A percentile compares a stretch with the other conserved stretches of the same genome.
These are phyloP conservation scores for Bhutanitis thaidina DNA, from an alignment of 2,888 invertebrate genomes.

Conservation along the genomic window DNA sequence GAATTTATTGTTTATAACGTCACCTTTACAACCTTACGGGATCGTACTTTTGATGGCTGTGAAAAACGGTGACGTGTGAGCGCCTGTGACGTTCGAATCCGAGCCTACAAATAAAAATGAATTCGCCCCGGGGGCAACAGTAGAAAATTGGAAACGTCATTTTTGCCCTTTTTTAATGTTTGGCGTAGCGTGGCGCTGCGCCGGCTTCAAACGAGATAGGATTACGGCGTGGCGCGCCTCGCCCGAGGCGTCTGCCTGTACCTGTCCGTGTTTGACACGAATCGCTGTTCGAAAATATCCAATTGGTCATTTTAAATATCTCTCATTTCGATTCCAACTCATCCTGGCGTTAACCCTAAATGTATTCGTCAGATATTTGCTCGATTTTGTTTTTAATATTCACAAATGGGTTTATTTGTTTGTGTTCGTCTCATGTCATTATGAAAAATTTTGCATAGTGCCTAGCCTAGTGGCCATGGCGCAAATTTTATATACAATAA, in stretches of 20 bases:
- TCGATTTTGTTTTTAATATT: too few species aligned
- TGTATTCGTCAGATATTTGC: background rate
- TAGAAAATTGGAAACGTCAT: conserved; percentile 82
- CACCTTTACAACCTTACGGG: conserved; percentile 37
- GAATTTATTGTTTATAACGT: conserved; percentile 46
- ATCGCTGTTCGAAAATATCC: conserved; percentile 56
- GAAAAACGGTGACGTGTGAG: conserved; percentile 42
- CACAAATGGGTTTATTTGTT: too few species aligned
- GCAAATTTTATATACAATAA: too few species aligned
- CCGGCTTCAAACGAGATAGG: conserved; percentile 45
- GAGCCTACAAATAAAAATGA: conserved; percentile 74
- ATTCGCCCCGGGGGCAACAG: conserved; percentile 71
- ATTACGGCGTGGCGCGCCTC: conserved; percentile 56
- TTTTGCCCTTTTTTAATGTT: conserved; percentile 79
- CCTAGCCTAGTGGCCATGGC: too few species aligned
- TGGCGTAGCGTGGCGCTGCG: conserved; percentile 53
- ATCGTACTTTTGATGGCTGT: conserved; percentile 70
- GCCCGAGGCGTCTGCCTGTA: conserved; percentile 36
- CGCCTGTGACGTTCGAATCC: conserved; percentile 65
- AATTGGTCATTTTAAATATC: conserved; percentile 55
- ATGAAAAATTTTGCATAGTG: too few species aligned
- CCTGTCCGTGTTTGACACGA: conserved; percentile 57
- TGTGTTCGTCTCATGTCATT: too few species aligned
- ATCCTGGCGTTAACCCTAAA: background rate
- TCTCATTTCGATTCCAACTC: conserved; percentile 19